Evolutionary conservation across 2,888 invertebrate species (phyloP), one percentile per base, ranked within the genome.

Genomic region (Cheilosia vernalis): DNA sequence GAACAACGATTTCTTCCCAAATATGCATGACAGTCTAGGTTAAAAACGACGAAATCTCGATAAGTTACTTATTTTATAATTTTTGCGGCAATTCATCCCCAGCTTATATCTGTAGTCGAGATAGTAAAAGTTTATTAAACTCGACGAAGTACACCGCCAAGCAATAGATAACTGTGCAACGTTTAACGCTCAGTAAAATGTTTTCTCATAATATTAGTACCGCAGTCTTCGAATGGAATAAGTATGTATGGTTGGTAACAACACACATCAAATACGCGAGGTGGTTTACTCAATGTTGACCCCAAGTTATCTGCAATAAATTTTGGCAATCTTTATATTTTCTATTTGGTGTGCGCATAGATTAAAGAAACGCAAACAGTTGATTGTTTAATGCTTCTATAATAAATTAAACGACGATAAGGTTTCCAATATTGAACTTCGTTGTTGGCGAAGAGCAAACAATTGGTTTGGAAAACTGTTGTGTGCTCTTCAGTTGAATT

Each of bases 371-470:
- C n/a, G 33, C 37, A 13, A 33, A n/a, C 61, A 21, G 7, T 44
- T 21, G 27, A 40, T 60, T 64, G 19, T 64, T 64, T 19, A 27
- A 24, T 49, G 37, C 44, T 64, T 66, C 56, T 19, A 49, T 7
- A 44, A 73, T 47, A 74, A 56, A 37, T n/a, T 40, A 56, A 47
- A 37, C n/a, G 1, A 37, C 21, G 76, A 76, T 76, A 76, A 60
- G 58, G 33, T 27, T 67, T 76, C 76, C 76, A 76, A 60, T 76
- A 76, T 76, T 76, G 58, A 67, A 51, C 40, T 51, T 67, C 21
- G 21, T 67, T 67, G 33, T 76, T 67, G 15, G 21, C 49, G 30
- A 21, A 42, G 58, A 6, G 66, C 44, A 76, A 56, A 76, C 56
- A 64, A 24, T 30, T 15, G 15, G 7, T 9, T 24, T 17, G 21